phyloP scores from a whole-genome alignment of 1,140 invertebrate species.

The Popillia japonica region DNA sequence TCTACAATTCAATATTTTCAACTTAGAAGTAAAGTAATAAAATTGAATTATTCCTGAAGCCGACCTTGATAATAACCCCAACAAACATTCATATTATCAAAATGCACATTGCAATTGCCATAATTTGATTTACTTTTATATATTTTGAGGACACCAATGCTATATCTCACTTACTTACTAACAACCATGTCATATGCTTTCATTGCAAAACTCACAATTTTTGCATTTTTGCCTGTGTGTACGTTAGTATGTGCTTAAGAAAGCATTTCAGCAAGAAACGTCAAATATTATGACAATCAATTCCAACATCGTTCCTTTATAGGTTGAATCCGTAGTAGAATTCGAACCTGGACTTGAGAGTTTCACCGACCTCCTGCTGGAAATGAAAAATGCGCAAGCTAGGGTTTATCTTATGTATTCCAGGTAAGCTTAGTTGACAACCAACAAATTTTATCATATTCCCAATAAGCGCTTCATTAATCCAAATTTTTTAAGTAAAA shows the following conservation, averaged over 20 bases:
- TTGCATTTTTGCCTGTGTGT: slow-evolving; percentile 2
- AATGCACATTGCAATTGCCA: not conserved
- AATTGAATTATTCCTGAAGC: not conserved
- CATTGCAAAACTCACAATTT: not conserved
- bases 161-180: too few relatives aligned
- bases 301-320: slow-evolving; percentile 24
- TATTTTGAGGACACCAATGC: too few relatives aligned
- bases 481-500: slow-evolving; percentile 69
- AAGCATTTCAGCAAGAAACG: not conserved
- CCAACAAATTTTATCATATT: too few relatives aligned
- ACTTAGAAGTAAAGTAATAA: too few relatives aligned
- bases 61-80: not conserved
- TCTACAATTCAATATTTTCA: too few relatives aligned
- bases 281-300: not conserved
- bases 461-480: too few relatives aligned
- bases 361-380: slow-evolving; percentile 80
- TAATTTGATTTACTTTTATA: too few relatives aligned
- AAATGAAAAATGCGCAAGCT: slow-evolving; percentile 85
- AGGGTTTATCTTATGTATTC: slow-evolving; percentile 94
- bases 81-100: not conserved
- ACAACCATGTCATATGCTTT: too few relatives aligned
- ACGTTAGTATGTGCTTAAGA: not conserved
- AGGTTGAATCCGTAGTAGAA: slow-evolving; percentile 89
- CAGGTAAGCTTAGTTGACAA: slow-evolving; percentile 70
- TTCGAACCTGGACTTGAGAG: slow-evolving; percentile 85